Evolutionary conservation across 2,113 vertebrate species (phyloP), one percentile per base, ranked within the genome.

Genomic region (Crotalus helleri): DNA sequence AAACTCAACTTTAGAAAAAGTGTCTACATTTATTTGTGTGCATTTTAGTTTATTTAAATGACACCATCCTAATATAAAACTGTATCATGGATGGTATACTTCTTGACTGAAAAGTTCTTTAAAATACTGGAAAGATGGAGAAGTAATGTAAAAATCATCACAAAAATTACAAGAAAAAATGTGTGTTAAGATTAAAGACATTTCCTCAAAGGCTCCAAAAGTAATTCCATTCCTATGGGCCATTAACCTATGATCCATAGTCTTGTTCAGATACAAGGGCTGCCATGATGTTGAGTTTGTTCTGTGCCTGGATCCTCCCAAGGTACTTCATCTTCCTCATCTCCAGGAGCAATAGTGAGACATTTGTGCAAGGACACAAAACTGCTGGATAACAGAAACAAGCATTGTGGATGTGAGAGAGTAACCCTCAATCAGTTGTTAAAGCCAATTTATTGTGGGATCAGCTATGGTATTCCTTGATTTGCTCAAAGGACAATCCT

Each of bases 1-100:
- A 54, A 93, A 88, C 44, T 39, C 15, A 69, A 12, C 15, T 69
- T 69, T 5, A 64, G 1, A 69, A 93, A 95, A 92, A 44, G 2
- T 88, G 23, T 55, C 92, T 93, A 0, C 23, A 55, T 92, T 95
- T 91, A 49, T 96, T 90, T 88, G 61, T 92, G 33, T 55, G 94
- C 53, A 94, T 95, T 89, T 85, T 46, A 69, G 88, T 92, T 69
- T 90, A 58, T 61, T 90, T 33, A 51, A 88, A 33, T 46, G 59
- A 13, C 15, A 23, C 29, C n/a, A 46, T 93, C 51, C 1, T 15
- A 51, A 90, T 61, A 51, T 11, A 81, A 74, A 12, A 17, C 44
- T 57, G 6, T 29, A 33, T 53, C 19, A 87, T 51, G 51, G 26
- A 26, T 5, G 49, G 5, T 24, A 21, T 39, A 17, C n/a, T 81